A percentile compares a stretch with the other conserved stretches of the same genome.
phyloP scores from a whole-genome alignment of 1,140 invertebrate genomes.

The Solenopsis fugax region DNA sequence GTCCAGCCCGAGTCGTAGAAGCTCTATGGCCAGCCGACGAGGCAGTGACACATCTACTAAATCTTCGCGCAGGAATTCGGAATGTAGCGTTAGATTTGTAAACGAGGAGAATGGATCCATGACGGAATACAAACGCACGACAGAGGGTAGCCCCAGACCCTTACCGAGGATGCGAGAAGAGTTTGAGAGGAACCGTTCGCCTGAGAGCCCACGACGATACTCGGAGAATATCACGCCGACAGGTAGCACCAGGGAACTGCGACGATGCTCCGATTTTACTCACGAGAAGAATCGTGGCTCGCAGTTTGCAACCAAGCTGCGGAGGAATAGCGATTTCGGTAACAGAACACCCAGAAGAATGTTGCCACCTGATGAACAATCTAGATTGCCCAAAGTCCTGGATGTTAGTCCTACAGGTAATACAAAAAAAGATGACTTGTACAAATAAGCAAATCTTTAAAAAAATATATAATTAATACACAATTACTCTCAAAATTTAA shows the following conservation, averaged over 20 bases:
- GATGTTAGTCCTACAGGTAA: conserved; percentile 81
- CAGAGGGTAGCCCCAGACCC: conserved; percentile 67
- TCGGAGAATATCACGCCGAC: conserved; percentile 80
- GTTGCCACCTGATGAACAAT: conserved; percentile 71
- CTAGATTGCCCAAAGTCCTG: conserved; percentile 78
- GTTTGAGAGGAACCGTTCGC: conserved; percentile 65
- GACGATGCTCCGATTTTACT: conserved; percentile 83
- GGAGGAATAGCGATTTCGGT: conserved; percentile 84
- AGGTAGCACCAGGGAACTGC: conserved; percentile 79
- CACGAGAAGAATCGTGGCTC: conserved; percentile 83
- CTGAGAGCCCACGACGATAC: conserved; percentile 77
- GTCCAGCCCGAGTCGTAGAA: conserved; percentile 82
- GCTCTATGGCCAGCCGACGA: conserved; percentile 82
- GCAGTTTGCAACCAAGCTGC: conserved; percentile 83
- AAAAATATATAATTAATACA: too few species aligned
- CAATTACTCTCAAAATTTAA: too few species aligned
- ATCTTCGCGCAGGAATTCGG: conserved; percentile 80
- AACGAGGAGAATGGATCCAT: conserved; percentile 64
- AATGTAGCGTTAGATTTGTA: conserved; percentile 81
- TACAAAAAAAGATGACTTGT: not conserved
- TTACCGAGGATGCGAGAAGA: conserved; percentile 53
- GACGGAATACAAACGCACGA: conserved; percentile 54
- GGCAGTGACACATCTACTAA: conserved; percentile 80
- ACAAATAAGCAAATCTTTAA: conserved; percentile 2
- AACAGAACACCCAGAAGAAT: conserved; percentile 81